Percentiles rank a stretch among this genome's conserved stretches.
Evolutionary conservation across 2,888 invertebrate species (phyloP).

Genomic region (Nycteola revayana): DNA sequence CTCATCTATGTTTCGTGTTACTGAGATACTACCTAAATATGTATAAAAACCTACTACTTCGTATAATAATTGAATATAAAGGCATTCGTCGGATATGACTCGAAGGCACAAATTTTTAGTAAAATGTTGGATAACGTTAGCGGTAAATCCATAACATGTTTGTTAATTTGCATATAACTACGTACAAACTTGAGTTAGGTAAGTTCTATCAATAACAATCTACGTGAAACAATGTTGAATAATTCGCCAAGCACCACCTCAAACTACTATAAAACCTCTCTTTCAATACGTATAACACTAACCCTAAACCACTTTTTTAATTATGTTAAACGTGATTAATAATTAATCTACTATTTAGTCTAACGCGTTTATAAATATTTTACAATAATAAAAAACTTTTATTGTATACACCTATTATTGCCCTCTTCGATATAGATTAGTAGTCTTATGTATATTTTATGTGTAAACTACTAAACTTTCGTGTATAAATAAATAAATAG

Average conservation of each 20-base stretch:
- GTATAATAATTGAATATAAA: slow-evolving; percentile 55
- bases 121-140: slow-evolving; percentile 41
- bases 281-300: slow-evolving; percentile 52
- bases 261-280: slow-evolving; percentile 50
- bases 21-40: slow-evolving; percentile 54
- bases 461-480: slow-evolving; percentile 37
- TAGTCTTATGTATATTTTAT: slow-evolving; percentile 31
- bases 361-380: slow-evolving; percentile 60
- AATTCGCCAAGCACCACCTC: slow-evolving; percentile 62
- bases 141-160: slow-evolving; percentile 41
- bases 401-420: slow-evolving; percentile 77
- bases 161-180: slow-evolving; percentile 45
- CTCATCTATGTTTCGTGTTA: slow-evolving; percentile 48
- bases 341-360: slow-evolving; percentile 45
- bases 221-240: slow-evolving; percentile 41
- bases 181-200: slow-evolving; percentile 33
- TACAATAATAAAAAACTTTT: slow-evolving; percentile 60
- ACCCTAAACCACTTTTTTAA: slow-evolving; percentile 59
- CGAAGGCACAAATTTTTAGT: slow-evolving; percentile 68
- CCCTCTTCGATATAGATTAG: slow-evolving; percentile 60
- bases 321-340: slow-evolving; percentile 55
- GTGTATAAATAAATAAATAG: slow-evolving; percentile 55
- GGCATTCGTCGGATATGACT: slow-evolving; percentile 78
- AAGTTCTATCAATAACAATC: slow-evolving; percentile 25
- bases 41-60: slow-evolving; percentile 68